These are phyloP conservation scores for Callopanchax toddi DNA, from an alignment of 2,113 vertebrate genomes.

Conservation along the genomic window DNA sequence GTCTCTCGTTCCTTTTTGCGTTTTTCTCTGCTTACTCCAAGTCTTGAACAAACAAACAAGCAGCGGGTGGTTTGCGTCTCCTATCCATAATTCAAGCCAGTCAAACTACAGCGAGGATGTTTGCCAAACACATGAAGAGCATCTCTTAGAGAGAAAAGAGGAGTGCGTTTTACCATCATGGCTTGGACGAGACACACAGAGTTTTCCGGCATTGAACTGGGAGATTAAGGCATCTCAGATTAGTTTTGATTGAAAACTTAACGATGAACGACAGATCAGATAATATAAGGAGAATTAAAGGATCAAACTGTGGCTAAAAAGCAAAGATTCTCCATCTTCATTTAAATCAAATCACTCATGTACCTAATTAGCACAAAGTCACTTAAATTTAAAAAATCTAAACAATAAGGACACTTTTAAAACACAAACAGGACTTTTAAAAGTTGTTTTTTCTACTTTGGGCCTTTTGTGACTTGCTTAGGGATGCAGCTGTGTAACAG, in stretches of 20 bases:
- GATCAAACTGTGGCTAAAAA: not conserved
- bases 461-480: constrained; percentile 17
- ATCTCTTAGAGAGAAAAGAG: constrained; percentile 26
- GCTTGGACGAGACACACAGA: constrained; percentile 32
- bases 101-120: constrained; percentile 57
- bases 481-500: constrained; percentile 60
- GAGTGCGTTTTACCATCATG: constrained; percentile 28
- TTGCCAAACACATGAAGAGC: constrained; percentile 57
- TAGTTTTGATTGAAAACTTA: constrained; percentile 38
- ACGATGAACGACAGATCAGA: not conserved
- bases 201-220: constrained; percentile 8
- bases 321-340: no score
- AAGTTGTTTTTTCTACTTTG: not conserved
- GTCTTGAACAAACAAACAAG: constrained; percentile 68
- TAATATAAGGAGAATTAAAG: not conserved
- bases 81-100: constrained; percentile 72
- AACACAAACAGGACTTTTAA: not conserved
- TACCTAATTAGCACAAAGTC: no score
- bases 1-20: constrained; percentile 14
- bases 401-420: not conserved
- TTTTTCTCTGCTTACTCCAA: constrained; percentile 54
- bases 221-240: constrained; percentile 33
- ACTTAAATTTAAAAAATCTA: not conserved
- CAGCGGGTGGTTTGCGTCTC: constrained; percentile 65
- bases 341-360: not conserved